These are phyloP conservation scores for Nemurella pictetii DNA, from an alignment of 2,888 invertebrate species.

Conservation along the genomic window DNA sequence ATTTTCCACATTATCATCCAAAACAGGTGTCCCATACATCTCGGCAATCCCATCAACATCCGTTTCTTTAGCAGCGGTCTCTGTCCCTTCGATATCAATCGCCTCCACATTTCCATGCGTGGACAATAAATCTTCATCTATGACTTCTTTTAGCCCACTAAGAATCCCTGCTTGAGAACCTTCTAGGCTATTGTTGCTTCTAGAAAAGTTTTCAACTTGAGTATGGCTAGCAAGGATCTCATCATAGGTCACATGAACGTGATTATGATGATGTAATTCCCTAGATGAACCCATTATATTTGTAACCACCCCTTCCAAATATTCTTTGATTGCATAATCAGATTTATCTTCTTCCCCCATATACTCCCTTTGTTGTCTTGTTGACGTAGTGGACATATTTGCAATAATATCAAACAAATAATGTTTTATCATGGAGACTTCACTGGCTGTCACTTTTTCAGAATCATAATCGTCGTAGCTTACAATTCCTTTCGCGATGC, in stretches of 20 bases:
- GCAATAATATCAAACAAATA: background rate
- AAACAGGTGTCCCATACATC: background rate
- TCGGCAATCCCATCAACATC: background rate
- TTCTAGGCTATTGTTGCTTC: no score
- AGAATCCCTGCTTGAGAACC: no score
- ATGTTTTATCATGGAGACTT: background rate
- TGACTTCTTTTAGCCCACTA: no score
- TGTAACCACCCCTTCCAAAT: background rate
- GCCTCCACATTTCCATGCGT: no score
- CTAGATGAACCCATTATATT: background rate
- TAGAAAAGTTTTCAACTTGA: no score
- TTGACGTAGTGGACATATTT: background rate
- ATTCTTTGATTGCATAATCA: background rate
- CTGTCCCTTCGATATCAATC: background rate
- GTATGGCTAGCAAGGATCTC: no score
- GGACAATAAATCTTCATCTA: no score
- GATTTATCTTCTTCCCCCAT: background rate
- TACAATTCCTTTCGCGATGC: background rate
- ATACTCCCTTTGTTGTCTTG: background rate
- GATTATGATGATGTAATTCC: no score
- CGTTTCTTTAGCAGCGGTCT: background rate
- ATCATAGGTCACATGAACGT: no score
- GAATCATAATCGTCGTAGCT: background rate
- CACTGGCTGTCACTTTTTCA: background rate
- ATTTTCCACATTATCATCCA: background rate